Evolutionary conservation across 2,113 vertebrate genomes (phyloP).

Genomic region (Anoura caudifer): DNA sequence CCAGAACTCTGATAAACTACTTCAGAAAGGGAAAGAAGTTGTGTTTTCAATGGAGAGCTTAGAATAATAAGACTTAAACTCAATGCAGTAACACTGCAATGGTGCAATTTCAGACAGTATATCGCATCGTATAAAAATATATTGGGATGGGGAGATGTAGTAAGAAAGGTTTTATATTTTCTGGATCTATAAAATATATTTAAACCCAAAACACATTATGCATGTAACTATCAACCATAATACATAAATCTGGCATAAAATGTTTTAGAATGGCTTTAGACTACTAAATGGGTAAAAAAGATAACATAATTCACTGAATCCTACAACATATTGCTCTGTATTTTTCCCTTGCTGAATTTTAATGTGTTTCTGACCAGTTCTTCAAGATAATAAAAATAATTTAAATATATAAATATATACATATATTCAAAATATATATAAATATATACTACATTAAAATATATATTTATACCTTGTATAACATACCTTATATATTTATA

Average conservation of each 20-base stretch:
- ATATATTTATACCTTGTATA: neutral
- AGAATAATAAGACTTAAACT: neutral
- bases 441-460: neutral
- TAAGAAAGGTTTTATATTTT: neutral
- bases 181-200: neutral
- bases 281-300: neutral
- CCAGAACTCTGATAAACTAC: neutral
- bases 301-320: neutral
- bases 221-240: constrained; percentile 7
- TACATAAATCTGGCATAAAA: constrained; percentile 7
- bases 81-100: neutral
- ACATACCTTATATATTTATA: too few relatives aligned
- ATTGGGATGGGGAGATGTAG: neutral
- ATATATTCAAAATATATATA: neutral
- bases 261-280: constrained; percentile 30
- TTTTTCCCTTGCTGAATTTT: constrained; percentile 31
- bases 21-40: neutral
- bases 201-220: neutral
- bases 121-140: neutral
- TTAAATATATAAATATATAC: neutral
- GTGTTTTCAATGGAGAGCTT: neutral
- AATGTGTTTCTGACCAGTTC: constrained; percentile 11
- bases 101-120: neutral
- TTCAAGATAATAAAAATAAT: constrained; percentile 3
- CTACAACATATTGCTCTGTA: neutral